Evolutionary conservation across 2,888 invertebrate species (phyloP).

Genomic region (Trissonchulus sp.): DNA sequence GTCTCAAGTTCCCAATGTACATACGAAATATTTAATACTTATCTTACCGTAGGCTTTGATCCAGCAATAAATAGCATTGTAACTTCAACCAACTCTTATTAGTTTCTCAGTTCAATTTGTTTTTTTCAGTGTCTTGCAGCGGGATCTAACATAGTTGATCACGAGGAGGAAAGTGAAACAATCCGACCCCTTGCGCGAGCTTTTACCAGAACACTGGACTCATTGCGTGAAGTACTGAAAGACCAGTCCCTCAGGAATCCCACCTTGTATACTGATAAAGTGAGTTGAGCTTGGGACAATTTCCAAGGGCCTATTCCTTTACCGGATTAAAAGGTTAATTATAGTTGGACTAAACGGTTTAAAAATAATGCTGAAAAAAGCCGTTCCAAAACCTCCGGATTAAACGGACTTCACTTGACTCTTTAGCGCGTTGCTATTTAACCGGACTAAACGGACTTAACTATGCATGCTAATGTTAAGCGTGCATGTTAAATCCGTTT

Average conservation of each 20-base stretch:
- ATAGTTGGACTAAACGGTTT: too few species aligned
- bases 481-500: too few species aligned
- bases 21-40: too few species aligned
- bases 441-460: too few species aligned
- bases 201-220: slow-evolving; percentile 88
- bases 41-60: neutral
- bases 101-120: slow-evolving; percentile 26
- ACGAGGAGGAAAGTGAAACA: slow-evolving; percentile 85
- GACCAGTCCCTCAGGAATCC: slow-evolving; percentile 64
- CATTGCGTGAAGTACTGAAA: slow-evolving; percentile 76
- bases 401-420: too few species aligned
- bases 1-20: too few species aligned
- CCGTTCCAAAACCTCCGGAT: too few species aligned
- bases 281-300: slow-evolving; percentile 41
- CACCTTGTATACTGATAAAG: slow-evolving; percentile 55
- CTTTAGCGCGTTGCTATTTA: too few species aligned
- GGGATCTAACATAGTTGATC: slow-evolving; percentile 94
- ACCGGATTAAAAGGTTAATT: too few species aligned
- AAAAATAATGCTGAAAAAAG: too few species aligned
- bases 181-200: slow-evolving; percentile 95
- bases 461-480: too few species aligned
- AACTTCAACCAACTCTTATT: neutral
- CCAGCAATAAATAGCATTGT: neutral
- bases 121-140: slow-evolving; percentile 80
- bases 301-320: too few species aligned